Evolutionary conservation across 2,797 vertebrate species (phyloP), one percentile per base, ranked within the genome.

Genomic region (Esox masquinongy): DNA sequence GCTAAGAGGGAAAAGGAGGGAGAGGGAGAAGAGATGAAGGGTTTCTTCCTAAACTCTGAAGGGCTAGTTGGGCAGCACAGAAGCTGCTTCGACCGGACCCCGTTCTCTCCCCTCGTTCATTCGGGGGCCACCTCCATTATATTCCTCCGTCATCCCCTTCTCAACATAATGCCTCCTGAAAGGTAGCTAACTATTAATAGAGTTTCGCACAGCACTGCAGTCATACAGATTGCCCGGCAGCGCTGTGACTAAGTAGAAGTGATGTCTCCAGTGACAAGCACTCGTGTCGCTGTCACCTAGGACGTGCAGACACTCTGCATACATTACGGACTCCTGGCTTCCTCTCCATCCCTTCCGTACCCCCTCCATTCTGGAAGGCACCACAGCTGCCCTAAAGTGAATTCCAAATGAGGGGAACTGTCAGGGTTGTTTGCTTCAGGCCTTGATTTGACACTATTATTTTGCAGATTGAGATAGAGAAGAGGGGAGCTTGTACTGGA

Each of bases 121-220:
- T 91, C 88, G 83, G 82, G 83, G 84, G 87, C 82, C 85, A 86
- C 78, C 82, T 88, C 88, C 82, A 87, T 89, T 91, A 87, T 88
- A 84, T 89, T 89, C 80, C 82, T 87, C 84, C 87, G 85, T 88
- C 88, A 87, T 88, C 83, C 86, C 81, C 82, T 83, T 81, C 88
- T 92, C 91, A 90, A 85, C 88, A 88, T 93, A 93, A 94, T 91
- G 91, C 88, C 88, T 91, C 90, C 90, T 93, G 91, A 93, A 92
- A 93, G 90, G 87, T 92, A 91, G 88, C 92, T 91, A 92, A 92
- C 91, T 92, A 93, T 93, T 94, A 92, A 92, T 93, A 93, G 92
- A 93, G 92, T 91, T 47, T 89, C 79, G 73, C 86, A 87, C 84
- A 87, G 90, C 86, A 84, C 85, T 89, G 90, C 89, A 92, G 91